Conservation (phyloP, 2,113 vertebrate genomes). For the Apus apus region DNA sequence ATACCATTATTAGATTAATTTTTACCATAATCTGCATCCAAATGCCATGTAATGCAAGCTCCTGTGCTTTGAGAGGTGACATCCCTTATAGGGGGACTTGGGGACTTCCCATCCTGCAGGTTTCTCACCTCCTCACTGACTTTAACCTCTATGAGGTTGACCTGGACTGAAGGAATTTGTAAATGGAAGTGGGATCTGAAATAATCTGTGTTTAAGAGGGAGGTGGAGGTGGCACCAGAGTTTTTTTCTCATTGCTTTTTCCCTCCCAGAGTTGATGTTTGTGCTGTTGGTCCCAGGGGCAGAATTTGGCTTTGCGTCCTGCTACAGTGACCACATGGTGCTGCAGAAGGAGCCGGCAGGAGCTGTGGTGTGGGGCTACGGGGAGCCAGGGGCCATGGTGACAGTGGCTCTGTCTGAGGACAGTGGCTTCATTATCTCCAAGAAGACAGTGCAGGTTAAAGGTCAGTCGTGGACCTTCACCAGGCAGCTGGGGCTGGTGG, state of each 20-base stretch:
- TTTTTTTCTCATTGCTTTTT: not conserved
- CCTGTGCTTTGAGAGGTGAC: not conserved
- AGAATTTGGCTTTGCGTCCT: slow-evolving; percentile 83
- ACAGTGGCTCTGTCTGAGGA: slow-evolving; percentile 58
- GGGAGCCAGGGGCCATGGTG: slow-evolving; percentile 60
- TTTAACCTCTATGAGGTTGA: not conserved
- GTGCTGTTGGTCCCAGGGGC: slow-evolving; percentile 38
- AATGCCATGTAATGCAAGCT: not conserved
- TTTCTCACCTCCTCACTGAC: not conserved
- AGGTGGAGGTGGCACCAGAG: too few relatives aligned
- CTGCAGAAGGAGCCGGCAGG: slow-evolving; percentile 85
- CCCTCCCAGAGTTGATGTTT: not conserved
- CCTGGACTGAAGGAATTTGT: not conserved
- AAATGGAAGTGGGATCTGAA: not conserved
- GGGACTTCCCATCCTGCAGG: not conserved
- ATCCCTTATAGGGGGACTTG: not conserved
- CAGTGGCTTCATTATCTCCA: not conserved
- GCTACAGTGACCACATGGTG: slow-evolving; percentile 88
- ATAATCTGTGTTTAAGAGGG: not conserved
- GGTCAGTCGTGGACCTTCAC: slow-evolving; percentile 17
- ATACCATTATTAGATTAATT: not conserved
- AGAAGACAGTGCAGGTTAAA: slow-evolving; percentile 48
- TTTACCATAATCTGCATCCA: not conserved
- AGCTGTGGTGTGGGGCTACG: slow-evolving; percentile 88
- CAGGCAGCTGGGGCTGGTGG: rapidly evolving